These are phyloP conservation scores for Mythimna ferrago DNA, from an alignment of 2,888 invertebrate genomes.

Conservation along the genomic window DNA sequence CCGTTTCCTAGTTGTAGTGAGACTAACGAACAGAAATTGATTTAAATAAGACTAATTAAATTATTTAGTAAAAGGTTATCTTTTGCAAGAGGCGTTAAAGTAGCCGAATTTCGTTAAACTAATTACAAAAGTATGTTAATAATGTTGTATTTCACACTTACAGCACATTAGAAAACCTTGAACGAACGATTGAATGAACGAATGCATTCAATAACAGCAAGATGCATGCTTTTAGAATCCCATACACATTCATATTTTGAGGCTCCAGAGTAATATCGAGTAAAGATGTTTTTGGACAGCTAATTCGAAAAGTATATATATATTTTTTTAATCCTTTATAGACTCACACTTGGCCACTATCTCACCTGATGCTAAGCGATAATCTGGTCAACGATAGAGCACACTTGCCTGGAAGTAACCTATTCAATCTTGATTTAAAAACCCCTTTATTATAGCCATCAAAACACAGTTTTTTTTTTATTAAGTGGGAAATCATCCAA, in stretches of 20 bases:
- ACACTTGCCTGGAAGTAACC: no score
- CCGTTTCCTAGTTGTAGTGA: no score
- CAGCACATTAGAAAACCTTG: constrained; percentile 11
- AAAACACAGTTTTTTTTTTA: no score
- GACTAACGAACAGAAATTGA: no score
- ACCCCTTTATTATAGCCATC: no score
- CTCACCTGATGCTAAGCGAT: no score
- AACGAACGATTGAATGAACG: constrained; percentile 38
- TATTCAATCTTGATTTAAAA: no score
- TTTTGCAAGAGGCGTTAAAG: neutral
- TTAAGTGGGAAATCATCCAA: no score
- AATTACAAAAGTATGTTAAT: neutral
- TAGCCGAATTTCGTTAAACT: neutral
- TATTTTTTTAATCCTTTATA: neutral
- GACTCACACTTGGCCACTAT: no score
- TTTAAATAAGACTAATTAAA: neutral
- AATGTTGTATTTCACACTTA: constrained; percentile 22
- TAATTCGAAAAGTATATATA: neutral
- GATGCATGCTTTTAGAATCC: constrained; percentile 57
- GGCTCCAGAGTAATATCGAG: constrained; percentile 30
- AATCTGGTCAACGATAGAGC: no score
- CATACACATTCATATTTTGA: constrained; percentile 52
- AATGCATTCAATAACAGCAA: constrained; percentile 38
- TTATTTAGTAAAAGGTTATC: neutral
- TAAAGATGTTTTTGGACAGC: neutral